Percentiles rank a stretch among this genome's conserved stretches.
Conservation (phyloP, 2,888 invertebrate species). For the Rhamphomyia laevipes region DNA sequence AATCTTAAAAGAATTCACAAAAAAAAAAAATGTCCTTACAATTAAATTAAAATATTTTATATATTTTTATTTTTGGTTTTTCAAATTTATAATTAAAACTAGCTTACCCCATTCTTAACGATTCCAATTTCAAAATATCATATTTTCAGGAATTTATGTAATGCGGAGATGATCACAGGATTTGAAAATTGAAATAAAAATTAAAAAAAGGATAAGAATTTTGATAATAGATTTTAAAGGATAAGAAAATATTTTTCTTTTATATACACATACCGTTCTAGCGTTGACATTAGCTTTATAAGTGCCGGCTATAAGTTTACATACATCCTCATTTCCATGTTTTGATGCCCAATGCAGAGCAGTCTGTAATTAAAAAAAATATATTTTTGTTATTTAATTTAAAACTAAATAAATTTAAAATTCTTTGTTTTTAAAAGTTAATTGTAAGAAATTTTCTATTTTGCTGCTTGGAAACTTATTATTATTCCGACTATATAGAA, state of each 20-base stretch:
- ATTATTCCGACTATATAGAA: too few relatives aligned
- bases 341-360: constrained; percentile 96
- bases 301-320: constrained; percentile 84
- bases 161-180: neutral
- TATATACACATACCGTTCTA: constrained; percentile 52
- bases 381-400: neutral
- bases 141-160: neutral
- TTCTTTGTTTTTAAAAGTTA: too few relatives aligned
- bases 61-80: too few relatives aligned
- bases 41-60: neutral
- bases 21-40: too few relatives aligned
- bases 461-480: too few relatives aligned
- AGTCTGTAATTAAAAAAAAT: constrained; percentile 53
- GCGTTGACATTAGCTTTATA: constrained; percentile 75
- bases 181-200: constrained; percentile 1
- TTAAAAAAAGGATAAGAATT: constrained; percentile 8
- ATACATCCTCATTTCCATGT: constrained; percentile 80
- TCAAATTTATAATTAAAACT: too few relatives aligned
- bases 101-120: constrained; percentile 32
- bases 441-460: too few relatives aligned
- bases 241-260: neutral
- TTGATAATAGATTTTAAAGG: constrained; percentile 1
- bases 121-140: neutral
- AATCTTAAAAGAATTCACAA: too few relatives aligned
- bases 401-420: neutral